Conservation (phyloP, 1,140 invertebrate genomes). For the Mylabris phalerata region DNA sequence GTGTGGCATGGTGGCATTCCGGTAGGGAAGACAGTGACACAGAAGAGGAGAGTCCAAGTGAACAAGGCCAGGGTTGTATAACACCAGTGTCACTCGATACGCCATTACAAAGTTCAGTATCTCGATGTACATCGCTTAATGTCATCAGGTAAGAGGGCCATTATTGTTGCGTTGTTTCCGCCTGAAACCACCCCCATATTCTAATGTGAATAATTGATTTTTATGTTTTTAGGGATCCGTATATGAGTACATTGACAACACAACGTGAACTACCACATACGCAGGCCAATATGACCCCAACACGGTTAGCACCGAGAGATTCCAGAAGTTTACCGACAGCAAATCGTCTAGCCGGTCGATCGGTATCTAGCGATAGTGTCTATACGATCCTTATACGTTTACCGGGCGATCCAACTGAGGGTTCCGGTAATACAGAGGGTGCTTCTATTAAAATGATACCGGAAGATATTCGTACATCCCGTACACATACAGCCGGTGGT, state of each 20-base stretch:
- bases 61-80: constrained; percentile 65
- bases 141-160: constrained; percentile 51
- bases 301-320: constrained; percentile 37
- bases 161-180: not conserved
- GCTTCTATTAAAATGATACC: constrained; percentile 85
- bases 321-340: constrained; percentile 40
- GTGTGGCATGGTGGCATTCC: constrained; percentile 79
- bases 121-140: constrained; percentile 74
- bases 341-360: constrained; percentile 50
- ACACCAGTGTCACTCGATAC: constrained; percentile 83
- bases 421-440: constrained; percentile 42
- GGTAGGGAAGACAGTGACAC: constrained; percentile 73
- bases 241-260: constrained; percentile 32
- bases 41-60: constrained; percentile 56
- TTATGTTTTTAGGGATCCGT: constrained; percentile 44
- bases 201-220: not conserved
- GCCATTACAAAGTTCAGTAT: constrained; percentile 73
- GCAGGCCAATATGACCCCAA: constrained; percentile 38
- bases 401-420: constrained; percentile 53
- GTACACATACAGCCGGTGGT: constrained; percentile 20
- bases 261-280: constrained; percentile 30
- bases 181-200: not conserved
- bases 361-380: constrained; percentile 65
- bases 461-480: constrained; percentile 51
- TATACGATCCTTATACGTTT: constrained; percentile 90